phyloP scores from a whole-genome alignment of 2,113 vertebrate genomes.

The Cryptomyrus ogoouensis region DNA sequence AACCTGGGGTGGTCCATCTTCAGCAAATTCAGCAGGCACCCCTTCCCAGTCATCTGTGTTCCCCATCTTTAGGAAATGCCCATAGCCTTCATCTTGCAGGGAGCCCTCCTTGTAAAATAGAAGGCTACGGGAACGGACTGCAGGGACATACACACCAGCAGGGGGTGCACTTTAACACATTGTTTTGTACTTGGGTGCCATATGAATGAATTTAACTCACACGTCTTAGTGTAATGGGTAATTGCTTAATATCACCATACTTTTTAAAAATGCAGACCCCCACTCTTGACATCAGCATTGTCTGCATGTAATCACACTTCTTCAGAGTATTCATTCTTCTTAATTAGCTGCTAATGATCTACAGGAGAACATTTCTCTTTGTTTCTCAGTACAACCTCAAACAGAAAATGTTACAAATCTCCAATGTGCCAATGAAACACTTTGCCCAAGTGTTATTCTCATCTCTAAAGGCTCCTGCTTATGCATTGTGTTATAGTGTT shows the following conservation, averaged over 20 bases:
- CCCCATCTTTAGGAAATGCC: constrained; percentile 66
- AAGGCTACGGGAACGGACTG: constrained; percentile 92
- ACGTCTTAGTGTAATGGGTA: neutral
- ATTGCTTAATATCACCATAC: neutral
- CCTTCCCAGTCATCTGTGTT: constrained; percentile 68
- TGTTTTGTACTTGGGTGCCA: neutral
- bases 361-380: neutral
- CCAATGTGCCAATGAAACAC: neutral
- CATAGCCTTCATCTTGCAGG: constrained; percentile 72
- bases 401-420: neutral
- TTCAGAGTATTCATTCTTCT: neutral
- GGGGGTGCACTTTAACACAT: neutral
- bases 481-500: constrained; percentile 1
- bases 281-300: neutral
- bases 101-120: constrained; percentile 87
- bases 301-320: neutral
- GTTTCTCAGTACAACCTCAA: neutral
- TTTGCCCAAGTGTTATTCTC: neutral
- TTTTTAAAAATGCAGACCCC: neutral
- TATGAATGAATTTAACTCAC: neutral
- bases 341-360: neutral
- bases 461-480: constrained; percentile 1
- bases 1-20: constrained; percentile 44
- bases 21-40: constrained; percentile 49
- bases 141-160: constrained; percentile 23